Percentiles rank a stretch among this genome's conserved stretches.
Conservation (phyloP, 2,797 vertebrate species). For the Anguilla obscura region DNA sequence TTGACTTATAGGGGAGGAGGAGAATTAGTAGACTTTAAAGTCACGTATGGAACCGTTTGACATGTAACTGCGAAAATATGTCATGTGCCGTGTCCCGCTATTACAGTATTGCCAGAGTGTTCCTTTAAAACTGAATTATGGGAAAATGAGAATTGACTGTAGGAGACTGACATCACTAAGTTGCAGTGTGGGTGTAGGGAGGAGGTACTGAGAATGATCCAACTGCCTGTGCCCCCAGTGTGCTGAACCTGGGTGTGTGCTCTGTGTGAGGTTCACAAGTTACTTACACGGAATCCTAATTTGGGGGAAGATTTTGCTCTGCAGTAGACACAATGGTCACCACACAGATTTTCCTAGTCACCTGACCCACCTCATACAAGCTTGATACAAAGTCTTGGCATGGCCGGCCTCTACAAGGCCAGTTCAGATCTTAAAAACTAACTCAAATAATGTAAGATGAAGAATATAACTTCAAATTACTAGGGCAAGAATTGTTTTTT, state of each 20-base stretch:
- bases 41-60: slow-evolving; percentile 17
- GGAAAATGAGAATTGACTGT: slow-evolving; percentile 1
- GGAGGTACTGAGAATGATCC: neutral
- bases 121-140: neutral
- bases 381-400: neutral
- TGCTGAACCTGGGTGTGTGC: neutral
- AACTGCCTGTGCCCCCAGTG: neutral
- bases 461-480: neutral
- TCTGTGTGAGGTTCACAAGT: neutral
- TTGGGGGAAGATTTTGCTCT: neutral
- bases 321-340: neutral
- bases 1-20: neutral
- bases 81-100: neutral
- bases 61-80: slow-evolving; percentile 2
- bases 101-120: neutral
- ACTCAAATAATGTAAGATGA: neutral
- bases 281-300: neutral
- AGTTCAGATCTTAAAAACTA: neutral
- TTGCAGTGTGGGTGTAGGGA: neutral
- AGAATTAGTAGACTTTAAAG: neutral
- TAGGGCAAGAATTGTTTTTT: slow-evolving; percentile 12
- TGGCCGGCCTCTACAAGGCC: neutral
- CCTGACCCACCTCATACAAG: neutral
- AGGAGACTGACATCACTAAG: slow-evolving; percentile 15
- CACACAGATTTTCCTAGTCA: neutral